phyloP scores from a whole-genome alignment of 2,797 vertebrate species.

The Tympanoctomys barrerae region DNA sequence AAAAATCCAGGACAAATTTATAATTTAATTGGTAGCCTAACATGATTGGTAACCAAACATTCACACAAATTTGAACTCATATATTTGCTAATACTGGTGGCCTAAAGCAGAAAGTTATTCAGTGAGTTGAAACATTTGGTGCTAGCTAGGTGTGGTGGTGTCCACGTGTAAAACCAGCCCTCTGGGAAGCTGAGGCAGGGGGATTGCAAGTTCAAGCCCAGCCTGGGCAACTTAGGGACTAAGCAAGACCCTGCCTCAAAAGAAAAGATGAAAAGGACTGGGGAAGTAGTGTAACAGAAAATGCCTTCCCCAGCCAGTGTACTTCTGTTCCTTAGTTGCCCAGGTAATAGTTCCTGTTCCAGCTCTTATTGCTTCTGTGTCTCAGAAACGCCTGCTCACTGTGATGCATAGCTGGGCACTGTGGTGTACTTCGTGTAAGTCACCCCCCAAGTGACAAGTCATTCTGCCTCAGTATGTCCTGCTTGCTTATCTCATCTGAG shows the following conservation, averaged over 20 bases:
- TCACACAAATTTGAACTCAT: neutral
- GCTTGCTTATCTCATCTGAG: neutral
- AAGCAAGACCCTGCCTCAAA: neutral
- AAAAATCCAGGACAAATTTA: conserved; percentile 20
- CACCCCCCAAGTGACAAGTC: neutral
- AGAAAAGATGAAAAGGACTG: neutral
- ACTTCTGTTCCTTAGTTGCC: neutral
- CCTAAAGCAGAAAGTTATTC: neutral
- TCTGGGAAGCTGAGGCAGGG: neutral
- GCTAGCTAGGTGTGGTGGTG: neutral
- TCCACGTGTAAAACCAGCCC: neutral
- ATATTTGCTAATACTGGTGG: neutral
- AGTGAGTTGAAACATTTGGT: neutral
- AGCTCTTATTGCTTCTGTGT: neutral
- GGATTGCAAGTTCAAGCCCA: neutral
- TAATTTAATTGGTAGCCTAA: neutral
- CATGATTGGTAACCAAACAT: neutral
- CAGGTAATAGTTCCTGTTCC: neutral
- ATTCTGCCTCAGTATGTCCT: neutral
- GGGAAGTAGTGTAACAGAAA: neutral
- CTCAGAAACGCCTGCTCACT: neutral
- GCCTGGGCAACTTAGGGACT: neutral
- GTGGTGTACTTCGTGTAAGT: neutral
- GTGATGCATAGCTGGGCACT: neutral
- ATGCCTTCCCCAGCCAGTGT: neutral